These are phyloP conservation scores for Macrochelys suwanniensis DNA, from an alignment of 2,797 vertebrate genomes.

Conservation along the genomic window DNA sequence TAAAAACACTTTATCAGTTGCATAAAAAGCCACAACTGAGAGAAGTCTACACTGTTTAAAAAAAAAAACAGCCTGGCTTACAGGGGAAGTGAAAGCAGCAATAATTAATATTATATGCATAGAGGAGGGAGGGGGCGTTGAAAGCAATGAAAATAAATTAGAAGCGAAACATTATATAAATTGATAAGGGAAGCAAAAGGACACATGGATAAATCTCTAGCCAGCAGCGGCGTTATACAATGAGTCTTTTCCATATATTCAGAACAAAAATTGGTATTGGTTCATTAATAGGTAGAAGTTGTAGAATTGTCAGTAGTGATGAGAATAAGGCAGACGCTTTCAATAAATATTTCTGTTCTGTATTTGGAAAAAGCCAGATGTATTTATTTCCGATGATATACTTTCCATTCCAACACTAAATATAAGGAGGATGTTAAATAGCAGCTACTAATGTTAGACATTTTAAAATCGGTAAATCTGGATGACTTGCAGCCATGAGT, in stretches of 20 bases:
- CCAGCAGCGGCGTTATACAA: not conserved
- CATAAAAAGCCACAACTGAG: not conserved
- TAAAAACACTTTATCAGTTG: not conserved
- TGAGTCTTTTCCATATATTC: not conserved
- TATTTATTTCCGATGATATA: not conserved
- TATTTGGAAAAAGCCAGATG: not conserved
- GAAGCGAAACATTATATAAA: not conserved
- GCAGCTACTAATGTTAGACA: no score
- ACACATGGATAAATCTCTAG: not conserved
- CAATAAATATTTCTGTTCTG: not conserved
- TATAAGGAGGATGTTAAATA: not conserved
- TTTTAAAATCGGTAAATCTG: not conserved
- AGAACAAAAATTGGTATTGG: not conserved
- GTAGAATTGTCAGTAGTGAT: not conserved
- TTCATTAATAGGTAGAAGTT: not conserved
- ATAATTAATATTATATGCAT: not conserved
- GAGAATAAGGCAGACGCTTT: not conserved
- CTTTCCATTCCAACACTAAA: not conserved
- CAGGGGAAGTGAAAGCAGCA: not conserved
- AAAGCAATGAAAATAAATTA: not conserved
- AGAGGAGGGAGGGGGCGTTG: not conserved
- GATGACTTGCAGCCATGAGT: not conserved
- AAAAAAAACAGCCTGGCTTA: not conserved
- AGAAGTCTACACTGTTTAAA: not conserved
- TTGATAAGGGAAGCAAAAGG: not conserved